Percentiles rank a stretch among this genome's conserved stretches.
These are phyloP conservation scores for Pseudanteris insignis DNA, from an alignment of 2,888 invertebrate species.

Conservation along the genomic window DNA sequence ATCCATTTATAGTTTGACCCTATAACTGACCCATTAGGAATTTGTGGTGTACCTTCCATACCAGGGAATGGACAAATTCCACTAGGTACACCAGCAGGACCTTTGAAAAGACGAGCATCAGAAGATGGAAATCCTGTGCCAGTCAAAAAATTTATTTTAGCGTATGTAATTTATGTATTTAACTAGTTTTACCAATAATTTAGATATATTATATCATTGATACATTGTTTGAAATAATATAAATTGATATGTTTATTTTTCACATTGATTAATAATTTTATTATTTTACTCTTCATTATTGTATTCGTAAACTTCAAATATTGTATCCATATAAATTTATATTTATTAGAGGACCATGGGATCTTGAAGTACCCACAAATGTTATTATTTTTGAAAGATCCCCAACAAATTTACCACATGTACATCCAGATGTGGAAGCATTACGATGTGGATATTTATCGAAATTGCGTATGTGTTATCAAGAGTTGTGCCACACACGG, in stretches of 20 bases:
- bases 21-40: constrained; percentile 89
- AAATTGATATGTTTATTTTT: too few species aligned
- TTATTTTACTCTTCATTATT: background rate
- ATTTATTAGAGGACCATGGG: constrained; percentile 83
- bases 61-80: constrained; percentile 65
- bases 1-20: constrained; percentile 81
- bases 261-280: too few species aligned
- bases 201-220: too few species aligned
- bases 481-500: constrained; percentile 91
- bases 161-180: too few species aligned
- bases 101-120: constrained; percentile 79
- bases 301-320: background rate
- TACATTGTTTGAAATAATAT: too few species aligned
- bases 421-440: constrained; percentile 94
- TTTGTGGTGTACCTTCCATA: constrained; percentile 69
- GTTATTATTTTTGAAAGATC: constrained; percentile 88
- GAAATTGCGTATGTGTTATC: constrained; percentile 89
- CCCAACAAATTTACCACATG: constrained; percentile 85
- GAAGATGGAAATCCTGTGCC: constrained; percentile 79
- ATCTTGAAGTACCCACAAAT: constrained; percentile 92
- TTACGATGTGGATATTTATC: constrained; percentile 82
- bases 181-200: too few species aligned
- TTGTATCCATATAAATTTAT: background rate
- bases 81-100: constrained; percentile 66
- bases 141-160: constrained; percentile 85